Percentiles rank a stretch among this genome's conserved stretches.
These are phyloP conservation scores for Heliornis fulica DNA, from an alignment of 2,113 vertebrate species.

Conservation along the genomic window DNA sequence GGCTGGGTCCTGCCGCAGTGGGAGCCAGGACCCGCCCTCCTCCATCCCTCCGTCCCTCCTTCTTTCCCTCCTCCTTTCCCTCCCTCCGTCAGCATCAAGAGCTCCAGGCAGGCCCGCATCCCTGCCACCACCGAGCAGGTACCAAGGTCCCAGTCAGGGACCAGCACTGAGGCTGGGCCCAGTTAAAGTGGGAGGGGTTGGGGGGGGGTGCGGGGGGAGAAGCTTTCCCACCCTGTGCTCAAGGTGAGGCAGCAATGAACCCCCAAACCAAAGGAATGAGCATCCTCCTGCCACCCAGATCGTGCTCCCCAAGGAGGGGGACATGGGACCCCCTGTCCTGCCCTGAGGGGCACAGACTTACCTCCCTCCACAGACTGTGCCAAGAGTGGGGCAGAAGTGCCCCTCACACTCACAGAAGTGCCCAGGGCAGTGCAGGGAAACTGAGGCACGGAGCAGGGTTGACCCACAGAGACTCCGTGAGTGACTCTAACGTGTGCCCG, in stretches of 20 bases:
- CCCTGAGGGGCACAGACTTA: not conserved
- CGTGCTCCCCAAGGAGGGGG: not conserved
- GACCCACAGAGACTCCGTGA: rapidly evolving
- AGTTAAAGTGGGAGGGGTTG: not conserved
- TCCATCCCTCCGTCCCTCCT: conserved; percentile 11
- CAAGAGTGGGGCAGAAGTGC: too few relatives aligned
- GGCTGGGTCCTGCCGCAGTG: conserved; percentile 31
- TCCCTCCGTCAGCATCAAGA: not conserved
- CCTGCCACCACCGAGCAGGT: not conserved
- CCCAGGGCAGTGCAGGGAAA: not conserved
- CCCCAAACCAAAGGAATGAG: not conserved
- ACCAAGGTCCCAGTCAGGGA: not conserved
- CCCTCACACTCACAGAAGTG: too few relatives aligned
- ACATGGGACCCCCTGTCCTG: not conserved
- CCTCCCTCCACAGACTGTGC: not conserved
- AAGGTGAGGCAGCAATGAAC: not conserved
- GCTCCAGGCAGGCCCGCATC: not conserved
- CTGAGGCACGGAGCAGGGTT: not conserved
- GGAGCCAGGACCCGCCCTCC: conserved; percentile 34
- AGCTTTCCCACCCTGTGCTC: not conserved
- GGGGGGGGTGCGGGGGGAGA: rapidly evolving
- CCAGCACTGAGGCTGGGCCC: not conserved
- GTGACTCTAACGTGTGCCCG: not conserved
- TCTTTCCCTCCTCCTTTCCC: not conserved
- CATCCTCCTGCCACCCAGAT: not conserved